Evolutionary conservation across 2,797 vertebrate genomes (phyloP).

Genomic region (Notolabrus celidotus): DNA sequence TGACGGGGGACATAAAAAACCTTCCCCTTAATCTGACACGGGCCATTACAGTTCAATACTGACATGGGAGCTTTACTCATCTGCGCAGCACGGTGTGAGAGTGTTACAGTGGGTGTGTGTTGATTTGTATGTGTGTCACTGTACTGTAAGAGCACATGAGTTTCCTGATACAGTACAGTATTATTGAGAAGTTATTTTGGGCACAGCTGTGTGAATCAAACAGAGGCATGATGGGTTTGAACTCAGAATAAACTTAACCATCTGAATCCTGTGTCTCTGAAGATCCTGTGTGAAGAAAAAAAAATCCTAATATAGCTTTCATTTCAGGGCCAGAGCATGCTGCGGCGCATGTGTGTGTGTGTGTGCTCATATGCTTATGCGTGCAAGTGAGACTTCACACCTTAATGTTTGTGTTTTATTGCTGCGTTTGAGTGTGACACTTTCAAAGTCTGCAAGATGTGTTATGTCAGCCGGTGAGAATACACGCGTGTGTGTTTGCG

Average conservation of each 20-base stretch:
- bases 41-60: constrained; percentile 79
- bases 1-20: constrained; percentile 84
- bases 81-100: constrained; percentile 33
- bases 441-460: constrained; percentile 67
- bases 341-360: constrained; percentile 18
- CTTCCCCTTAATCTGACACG: constrained; percentile 81
- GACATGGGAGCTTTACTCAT: constrained; percentile 74
- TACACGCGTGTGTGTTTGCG: constrained; percentile 24
- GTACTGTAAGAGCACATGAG: constrained; percentile 14
- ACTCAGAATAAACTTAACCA: constrained; percentile 65
- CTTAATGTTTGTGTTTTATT: constrained; percentile 61
- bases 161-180: constrained; percentile 14
- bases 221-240: constrained; percentile 57
- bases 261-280: constrained; percentile 51
- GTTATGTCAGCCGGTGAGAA: constrained; percentile 70
- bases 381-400: constrained; percentile 68
- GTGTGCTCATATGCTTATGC: constrained; percentile 46
- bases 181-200: constrained; percentile 56
- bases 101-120: constrained; percentile 29
- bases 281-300: constrained; percentile 23
- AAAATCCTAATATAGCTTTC: constrained; percentile 62
- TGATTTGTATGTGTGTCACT: constrained; percentile 24
- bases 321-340: constrained; percentile 56
- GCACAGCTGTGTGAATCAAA: constrained; percentile 59
- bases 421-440: constrained; percentile 57